These are phyloP conservation scores for Rutilus rutilus DNA, from an alignment of 2,113 vertebrate species.

Conservation along the genomic window DNA sequence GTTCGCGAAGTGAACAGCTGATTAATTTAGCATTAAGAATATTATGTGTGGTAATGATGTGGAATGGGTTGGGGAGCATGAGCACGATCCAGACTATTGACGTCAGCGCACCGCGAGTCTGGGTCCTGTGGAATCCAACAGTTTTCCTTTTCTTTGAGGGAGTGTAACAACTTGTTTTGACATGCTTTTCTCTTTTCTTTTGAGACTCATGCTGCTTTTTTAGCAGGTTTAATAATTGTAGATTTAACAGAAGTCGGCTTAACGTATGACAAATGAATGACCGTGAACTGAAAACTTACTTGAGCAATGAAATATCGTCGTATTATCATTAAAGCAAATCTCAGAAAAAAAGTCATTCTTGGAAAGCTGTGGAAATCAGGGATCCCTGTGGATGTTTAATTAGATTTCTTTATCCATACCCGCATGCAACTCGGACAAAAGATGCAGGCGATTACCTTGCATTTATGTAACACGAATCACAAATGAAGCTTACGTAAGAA, in stretches of 20 bases:
- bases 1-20: background rate
- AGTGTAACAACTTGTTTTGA: slow-evolving; percentile 10
- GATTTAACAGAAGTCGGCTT: background rate
- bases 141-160: background rate
- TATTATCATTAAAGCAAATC: background rate
- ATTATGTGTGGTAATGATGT: slow-evolving; percentile 26
- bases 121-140: background rate
- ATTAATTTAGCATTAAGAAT: slow-evolving; percentile 38
- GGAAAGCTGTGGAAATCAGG: slow-evolving; percentile 14
- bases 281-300: background rate
- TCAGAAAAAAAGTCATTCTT: background rate
- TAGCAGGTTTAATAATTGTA: background rate
- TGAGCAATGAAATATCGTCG: background rate
- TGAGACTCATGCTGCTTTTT: background rate
- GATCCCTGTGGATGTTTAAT: background rate
- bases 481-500: slow-evolving; percentile 9
- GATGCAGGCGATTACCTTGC: background rate
- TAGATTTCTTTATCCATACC: background rate
- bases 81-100: slow-evolving; percentile 39
- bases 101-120: slow-evolving; percentile 24
- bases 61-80: background rate
- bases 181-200: background rate
- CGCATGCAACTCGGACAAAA: background rate
- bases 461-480: background rate
- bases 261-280: background rate